Evolutionary conservation across 2,113 vertebrate genomes (phyloP).

Genomic region (Heptranchias perlo): DNA sequence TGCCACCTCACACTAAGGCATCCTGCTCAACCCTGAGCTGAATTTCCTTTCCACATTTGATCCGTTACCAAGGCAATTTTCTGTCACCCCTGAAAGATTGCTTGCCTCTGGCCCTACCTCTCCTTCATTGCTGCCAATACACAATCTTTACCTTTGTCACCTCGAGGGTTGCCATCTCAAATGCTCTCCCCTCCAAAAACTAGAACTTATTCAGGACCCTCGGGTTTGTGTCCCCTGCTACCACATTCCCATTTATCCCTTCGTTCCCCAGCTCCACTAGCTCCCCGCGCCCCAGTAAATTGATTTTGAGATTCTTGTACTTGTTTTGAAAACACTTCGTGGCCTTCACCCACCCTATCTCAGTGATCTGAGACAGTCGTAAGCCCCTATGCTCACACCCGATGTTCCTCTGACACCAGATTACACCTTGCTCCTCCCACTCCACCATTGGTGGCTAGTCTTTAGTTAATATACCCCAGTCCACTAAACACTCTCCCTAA

Average conservation of each 20-base stretch:
- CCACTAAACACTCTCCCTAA: neutral
- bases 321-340: too few relatives aligned
- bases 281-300: neutral
- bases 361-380: neutral
- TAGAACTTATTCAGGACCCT: neutral
- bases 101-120: neutral
- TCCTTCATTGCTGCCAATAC: neutral
- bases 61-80: neutral
- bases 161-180: neutral
- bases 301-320: neutral
- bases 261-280: neutral
- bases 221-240: neutral
- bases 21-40: too few relatives aligned
- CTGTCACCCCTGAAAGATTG: neutral
- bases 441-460: neutral
- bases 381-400: neutral
- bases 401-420: neutral
- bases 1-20: too few relatives aligned
- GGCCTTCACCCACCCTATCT: neutral
- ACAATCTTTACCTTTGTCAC: neutral
- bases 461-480: neutral
- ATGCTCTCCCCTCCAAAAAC: neutral
- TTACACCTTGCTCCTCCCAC: neutral
- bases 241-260: neutral
- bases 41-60: neutral